Conservation (phyloP, 2,888 invertebrate species). For the Cheiracanthium punctorium region DNA sequence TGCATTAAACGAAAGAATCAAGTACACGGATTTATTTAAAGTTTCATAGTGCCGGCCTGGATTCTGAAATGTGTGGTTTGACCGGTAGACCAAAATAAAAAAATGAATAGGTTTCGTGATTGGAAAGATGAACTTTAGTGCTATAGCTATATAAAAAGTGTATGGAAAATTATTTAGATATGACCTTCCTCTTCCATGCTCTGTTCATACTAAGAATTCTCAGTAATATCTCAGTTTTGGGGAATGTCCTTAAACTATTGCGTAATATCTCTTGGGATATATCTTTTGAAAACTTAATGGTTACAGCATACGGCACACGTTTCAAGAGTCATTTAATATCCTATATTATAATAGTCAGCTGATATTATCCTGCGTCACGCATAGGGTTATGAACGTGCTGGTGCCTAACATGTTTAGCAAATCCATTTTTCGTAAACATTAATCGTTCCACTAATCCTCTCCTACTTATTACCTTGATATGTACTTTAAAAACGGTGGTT, state of each 20-base stretch:
- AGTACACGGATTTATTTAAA: no score
- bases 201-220: constrained; percentile 33
- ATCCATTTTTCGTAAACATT: constrained; percentile 62
- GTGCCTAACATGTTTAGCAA: constrained; percentile 65
- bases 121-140: no score
- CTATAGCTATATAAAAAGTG: no score
- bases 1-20: no score
- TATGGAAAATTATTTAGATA: no score
- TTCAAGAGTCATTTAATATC: constrained; percentile 60
- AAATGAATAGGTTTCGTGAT: no score
- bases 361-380: constrained; percentile 58
- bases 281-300: constrained; percentile 64
- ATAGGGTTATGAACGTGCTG: constrained; percentile 63
- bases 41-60: no score
- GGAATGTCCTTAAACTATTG: no score
- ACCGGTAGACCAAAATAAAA: no score
- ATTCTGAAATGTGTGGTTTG: no score
- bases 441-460: constrained; percentile 57
- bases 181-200: no score
- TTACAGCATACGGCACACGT: constrained; percentile 58
- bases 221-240: constrained; percentile 34
- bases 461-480: constrained; percentile 15
- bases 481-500: constrained; percentile 58
- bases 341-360: constrained; percentile 66
- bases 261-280: constrained; percentile 56